Evolutionary conservation across 2,797 vertebrate genomes (phyloP).

Genomic region (Acropternis orthonyx): DNA sequence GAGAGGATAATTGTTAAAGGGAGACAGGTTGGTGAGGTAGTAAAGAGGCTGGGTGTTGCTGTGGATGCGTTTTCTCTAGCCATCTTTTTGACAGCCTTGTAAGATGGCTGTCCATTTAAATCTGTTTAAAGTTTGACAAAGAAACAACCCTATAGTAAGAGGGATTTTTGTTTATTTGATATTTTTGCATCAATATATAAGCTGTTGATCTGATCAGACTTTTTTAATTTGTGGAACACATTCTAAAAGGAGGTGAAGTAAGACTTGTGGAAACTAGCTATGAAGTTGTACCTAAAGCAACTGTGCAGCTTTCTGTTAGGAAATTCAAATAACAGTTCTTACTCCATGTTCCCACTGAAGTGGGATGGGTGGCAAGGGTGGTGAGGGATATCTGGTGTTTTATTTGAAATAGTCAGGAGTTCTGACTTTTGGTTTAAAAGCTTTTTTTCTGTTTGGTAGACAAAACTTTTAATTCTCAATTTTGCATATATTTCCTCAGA

Average conservation of each 20-base stretch:
- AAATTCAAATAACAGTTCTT: neutral
- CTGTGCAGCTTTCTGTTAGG: neutral
- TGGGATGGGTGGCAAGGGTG: neutral
- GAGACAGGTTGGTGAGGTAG: neutral
- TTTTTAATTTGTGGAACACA: neutral
- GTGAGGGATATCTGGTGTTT: neutral
- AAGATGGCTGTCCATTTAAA: neutral
- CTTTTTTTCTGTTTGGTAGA: neutral
- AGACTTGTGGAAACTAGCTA: neutral
- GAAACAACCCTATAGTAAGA: neutral
- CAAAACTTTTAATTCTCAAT: neutral
- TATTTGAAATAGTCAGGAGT: neutral
- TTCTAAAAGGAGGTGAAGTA: neutral
- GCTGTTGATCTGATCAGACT: neutral
- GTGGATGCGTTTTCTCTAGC: neutral
- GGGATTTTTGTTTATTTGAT: neutral
- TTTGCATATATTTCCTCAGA: neutral
- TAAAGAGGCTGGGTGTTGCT: neutral
- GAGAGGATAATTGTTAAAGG: neutral
- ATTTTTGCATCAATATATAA: neutral
- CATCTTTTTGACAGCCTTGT: neutral
- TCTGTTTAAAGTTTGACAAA: neutral
- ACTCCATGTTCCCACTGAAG: rapidly evolving
- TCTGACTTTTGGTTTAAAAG: neutral
- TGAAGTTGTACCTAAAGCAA: neutral